These are phyloP conservation scores for Maccullochella peelii DNA, from an alignment of 2,113 vertebrate genomes.

Conservation along the genomic window DNA sequence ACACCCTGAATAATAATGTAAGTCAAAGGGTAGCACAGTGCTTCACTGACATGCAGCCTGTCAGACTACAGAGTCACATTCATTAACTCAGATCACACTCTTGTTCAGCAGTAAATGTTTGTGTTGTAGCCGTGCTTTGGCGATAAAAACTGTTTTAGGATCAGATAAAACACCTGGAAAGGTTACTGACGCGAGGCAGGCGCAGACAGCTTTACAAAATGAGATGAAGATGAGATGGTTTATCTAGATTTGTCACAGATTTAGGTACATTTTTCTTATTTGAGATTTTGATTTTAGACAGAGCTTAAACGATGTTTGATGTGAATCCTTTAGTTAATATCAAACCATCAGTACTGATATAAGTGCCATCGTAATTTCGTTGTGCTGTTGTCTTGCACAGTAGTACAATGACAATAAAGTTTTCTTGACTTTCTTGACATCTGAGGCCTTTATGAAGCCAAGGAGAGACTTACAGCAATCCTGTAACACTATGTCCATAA, in stretches of 20 bases:
- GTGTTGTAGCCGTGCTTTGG: neutral
- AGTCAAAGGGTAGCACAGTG: slow-evolving; percentile 14
- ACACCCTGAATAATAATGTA: slow-evolving; percentile 7
- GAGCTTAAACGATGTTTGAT: neutral
- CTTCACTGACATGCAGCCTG: slow-evolving; percentile 10
- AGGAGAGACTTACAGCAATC: neutral
- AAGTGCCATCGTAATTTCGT: no score
- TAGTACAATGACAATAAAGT: no score
- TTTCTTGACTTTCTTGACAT: neutral
- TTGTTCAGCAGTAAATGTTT: slow-evolving; percentile 26
- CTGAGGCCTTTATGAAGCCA: slow-evolving; percentile 1
- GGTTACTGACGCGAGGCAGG: neutral
- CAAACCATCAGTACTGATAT: neutral
- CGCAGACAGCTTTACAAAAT: slow-evolving; percentile 1
- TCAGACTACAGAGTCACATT: slow-evolving; percentile 16
- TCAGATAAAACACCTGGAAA: slow-evolving; percentile 9
- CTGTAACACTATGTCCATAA: neutral
- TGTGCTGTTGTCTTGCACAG: no score
- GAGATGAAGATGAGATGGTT: slow-evolving; percentile 11
- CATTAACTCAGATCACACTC: slow-evolving; percentile 10
- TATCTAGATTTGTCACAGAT: neutral
- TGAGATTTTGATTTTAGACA: neutral
- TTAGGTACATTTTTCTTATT: neutral
- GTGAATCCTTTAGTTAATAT: neutral
- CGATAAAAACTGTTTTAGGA: slow-evolving; percentile 24